phyloP scores from a whole-genome alignment of 2,113 vertebrate genomes.

The Petromus typicus region DNA sequence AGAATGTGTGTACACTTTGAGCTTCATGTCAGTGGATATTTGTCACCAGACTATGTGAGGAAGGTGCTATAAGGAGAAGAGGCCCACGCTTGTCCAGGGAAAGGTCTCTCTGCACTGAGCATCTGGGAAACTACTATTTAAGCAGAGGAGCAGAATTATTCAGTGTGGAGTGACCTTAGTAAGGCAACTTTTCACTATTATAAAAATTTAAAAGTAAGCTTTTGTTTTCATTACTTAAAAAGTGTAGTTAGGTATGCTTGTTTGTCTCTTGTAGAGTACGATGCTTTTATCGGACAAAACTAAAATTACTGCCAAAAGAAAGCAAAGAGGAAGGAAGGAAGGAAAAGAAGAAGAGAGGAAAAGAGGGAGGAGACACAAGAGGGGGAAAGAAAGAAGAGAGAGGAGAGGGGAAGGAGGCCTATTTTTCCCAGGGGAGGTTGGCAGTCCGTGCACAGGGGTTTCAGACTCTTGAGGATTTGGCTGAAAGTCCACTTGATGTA shows the following conservation, averaged over 20 bases:
- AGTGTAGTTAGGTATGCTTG: neutral
- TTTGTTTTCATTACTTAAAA: neutral
- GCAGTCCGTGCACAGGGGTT: rapidly evolving
- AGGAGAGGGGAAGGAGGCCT: too few relatives aligned
- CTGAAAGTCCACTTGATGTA: too few relatives aligned
- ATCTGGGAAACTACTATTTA: neutral
- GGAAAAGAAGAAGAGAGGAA: too few relatives aligned
- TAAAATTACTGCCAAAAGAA: neutral
- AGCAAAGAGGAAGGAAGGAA: neutral
- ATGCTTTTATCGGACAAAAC: neutral
- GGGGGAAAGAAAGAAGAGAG: rapidly evolving
- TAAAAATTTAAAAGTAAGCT: neutral
- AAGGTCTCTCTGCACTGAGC: neutral
- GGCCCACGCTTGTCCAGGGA: rapidly evolving
- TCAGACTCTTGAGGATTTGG: neutral
- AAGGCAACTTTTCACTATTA: neutral
- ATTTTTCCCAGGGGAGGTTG: neutral
- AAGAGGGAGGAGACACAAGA: too few relatives aligned
- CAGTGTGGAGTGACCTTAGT: neutral
- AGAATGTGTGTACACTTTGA: neutral
- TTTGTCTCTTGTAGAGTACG: neutral
- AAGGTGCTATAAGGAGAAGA: neutral
- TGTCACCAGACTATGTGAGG: too few relatives aligned
- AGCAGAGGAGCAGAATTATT: neutral
- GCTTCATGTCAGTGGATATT: neutral